These are phyloP conservation scores for Cactoblastis cactorum DNA, from an alignment of 2,888 invertebrate species.

Conservation along the genomic window DNA sequence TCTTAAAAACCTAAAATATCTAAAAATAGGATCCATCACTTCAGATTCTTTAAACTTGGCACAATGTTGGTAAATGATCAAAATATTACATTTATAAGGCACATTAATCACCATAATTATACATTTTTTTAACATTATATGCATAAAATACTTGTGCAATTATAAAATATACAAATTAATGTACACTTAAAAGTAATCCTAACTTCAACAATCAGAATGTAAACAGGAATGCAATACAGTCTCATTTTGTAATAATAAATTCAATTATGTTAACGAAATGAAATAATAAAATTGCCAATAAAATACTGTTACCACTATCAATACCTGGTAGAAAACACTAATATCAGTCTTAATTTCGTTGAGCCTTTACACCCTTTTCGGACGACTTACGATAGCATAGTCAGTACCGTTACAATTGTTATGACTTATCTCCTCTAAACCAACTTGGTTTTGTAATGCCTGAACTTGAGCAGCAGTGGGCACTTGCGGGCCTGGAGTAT, in stretches of 20 bases:
- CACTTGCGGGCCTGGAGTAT: constrained; percentile 75
- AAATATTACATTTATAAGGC: constrained; percentile 50
- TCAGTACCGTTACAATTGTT: constrained; percentile 87
- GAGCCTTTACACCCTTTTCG: constrained; percentile 85
- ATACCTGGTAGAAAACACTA: constrained; percentile 42
- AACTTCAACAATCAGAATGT: constrained; percentile 26
- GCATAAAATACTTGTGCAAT: constrained; percentile 39
- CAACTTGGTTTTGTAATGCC: constrained; percentile 65
- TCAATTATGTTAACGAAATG: neutral
- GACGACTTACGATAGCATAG: constrained; percentile 91
- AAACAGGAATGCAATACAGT: constrained; percentile 54
- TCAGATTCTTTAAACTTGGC: constrained; percentile 53
- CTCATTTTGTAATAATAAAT: constrained; percentile 28
- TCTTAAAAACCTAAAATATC: neutral
- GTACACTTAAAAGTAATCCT: constrained; percentile 25
- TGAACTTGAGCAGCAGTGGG: constrained; percentile 72
- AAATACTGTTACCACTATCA: constrained; percentile 18
- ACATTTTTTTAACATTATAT: constrained; percentile 36
- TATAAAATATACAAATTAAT: constrained; percentile 27
- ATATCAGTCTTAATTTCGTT: constrained; percentile 51
- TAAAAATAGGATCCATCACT: neutral
- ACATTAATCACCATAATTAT: constrained; percentile 52
- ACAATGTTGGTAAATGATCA: constrained; percentile 50
- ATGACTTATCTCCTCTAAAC: constrained; percentile 80
- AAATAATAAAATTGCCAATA: constrained; percentile 19